Base-by-base conservation (phyloP, 2,113 vertebrate species). In the Maccullochella peelii region DNA sequence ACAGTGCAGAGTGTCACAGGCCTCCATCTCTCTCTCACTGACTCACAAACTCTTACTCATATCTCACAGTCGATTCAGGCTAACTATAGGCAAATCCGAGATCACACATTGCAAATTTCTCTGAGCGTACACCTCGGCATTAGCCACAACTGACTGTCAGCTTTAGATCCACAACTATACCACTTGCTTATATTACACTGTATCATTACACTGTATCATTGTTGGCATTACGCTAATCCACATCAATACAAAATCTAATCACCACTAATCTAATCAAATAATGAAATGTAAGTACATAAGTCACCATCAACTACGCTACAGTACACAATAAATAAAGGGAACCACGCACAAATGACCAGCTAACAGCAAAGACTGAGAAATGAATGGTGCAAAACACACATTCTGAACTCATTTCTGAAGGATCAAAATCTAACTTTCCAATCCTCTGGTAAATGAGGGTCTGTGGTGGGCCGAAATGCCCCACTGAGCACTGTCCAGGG, bases 61-160 rank as follows among this genome's bases (percentile, higher is more conserved):
- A 88, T 90, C 87, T 82, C 81, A 61, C 80, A 79, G 54, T 77
- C 66, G 82, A 90, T 89, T 82, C 52, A 27, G 72, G 82, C 86
- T 90, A 94, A 94, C 88, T 49, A 36, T 36, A 83, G 86, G 78
- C 80, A 90, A 91, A 91, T 94, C 85, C 90, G 72, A 88, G 80
- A 78, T 77, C 81, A 47, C 87, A 59, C 85, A 88, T 83, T 88
- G 80, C 78, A 85, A 78, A 89, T 85, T 88, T 81, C 69, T 81
- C 70, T 42, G 57, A 47, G 54, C 68, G 42, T 55, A 54, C 68
- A 84, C 79, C 72, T 84, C 33, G 5, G 63, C 33, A 49, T 84
- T 78, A 70, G 40, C 66, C 40, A 52, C 68, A 57, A 76, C 67
- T 55, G 54, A 42, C 63, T 77, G 36, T 62, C 62, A 20, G 81